Evolutionary conservation across 2,113 vertebrate species (phyloP), one percentile per base, ranked within the genome.

Genomic region (Dipodomys ordii): DNA sequence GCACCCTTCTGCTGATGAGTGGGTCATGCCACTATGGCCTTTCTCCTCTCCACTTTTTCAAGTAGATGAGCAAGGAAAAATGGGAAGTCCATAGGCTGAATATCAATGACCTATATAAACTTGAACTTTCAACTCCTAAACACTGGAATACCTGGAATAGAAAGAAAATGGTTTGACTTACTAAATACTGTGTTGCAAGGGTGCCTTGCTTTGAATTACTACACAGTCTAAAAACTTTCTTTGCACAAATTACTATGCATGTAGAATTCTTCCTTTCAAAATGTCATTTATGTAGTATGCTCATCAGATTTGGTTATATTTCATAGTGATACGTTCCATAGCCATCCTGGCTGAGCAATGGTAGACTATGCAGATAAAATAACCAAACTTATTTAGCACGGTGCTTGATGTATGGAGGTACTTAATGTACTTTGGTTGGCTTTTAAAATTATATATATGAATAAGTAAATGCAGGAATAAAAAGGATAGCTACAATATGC

Each of bases 1-100:
- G 83, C 81, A 23, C 72, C 78, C 92, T 92, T 92, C 97, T 96
- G 84, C 93, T 74, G 46, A 46, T 83, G 88, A 0, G 3, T 68
- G 91, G 80, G 53, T 57, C 53, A 57, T 79, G n/a, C 92, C 94
- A 13, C 12, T 86, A 57, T 92, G 73, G 79, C 91, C 85, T 72
- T 0, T 6, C 60, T 39, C 39, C 39, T 39, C 39, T 39, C 80
- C 19, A 4, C 72, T 87, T 78, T 19, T 44, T 35, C 64, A 30
- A 92, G 79, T 83, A 88, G 39, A 27, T 81, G 88, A 35, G 68
- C 68, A 83, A 82, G 35, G 53, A 74, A 83, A 81, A 87, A 60
- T 10, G 86, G 25, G 77, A 69, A 27, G 46, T 25, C n/a, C 23
- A 0, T 87, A 68, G 87, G 39, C 69, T 53, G 62, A 25, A 2